Evolutionary conservation across 2,888 invertebrate genomes (phyloP).

Genomic region (Acheta domesticus): DNA sequence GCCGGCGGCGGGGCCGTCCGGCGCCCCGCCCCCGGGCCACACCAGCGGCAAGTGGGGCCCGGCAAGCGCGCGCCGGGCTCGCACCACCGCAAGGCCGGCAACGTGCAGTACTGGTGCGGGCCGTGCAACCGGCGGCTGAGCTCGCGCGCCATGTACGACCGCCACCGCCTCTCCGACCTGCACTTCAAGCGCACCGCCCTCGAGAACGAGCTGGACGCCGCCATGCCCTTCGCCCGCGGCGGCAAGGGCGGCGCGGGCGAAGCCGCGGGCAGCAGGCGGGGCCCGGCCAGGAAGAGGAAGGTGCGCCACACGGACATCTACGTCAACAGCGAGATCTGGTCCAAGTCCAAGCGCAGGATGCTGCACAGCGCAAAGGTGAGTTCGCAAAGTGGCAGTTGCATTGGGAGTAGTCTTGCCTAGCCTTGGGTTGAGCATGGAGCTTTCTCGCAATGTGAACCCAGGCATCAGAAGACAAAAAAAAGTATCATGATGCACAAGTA

Average conservation of each 20-base stretch:
- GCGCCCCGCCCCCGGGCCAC: constrained; percentile 48
- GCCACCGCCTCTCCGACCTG: constrained; percentile 70
- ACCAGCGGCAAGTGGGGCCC: constrained; percentile 81
- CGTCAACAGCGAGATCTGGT: constrained; percentile 32
- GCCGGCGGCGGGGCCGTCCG: constrained; percentile 53
- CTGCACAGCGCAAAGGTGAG: constrained; percentile 19
- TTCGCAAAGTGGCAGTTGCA: background rate
- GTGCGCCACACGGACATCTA: constrained; percentile 39
- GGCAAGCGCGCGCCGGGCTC: constrained; percentile 45
- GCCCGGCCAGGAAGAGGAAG: constrained; percentile 38
- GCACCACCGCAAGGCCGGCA: constrained; percentile 36
- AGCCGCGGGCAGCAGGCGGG: constrained; percentile 30
- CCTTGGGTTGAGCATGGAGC: no score
- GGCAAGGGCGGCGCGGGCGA: no score
- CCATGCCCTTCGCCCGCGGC: background rate
- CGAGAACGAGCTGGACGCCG: constrained; percentile 55
- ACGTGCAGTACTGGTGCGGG: constrained; percentile 70
- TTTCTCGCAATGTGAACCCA: no score
- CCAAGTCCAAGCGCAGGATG: constrained; percentile 18
- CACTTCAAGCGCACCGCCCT: constrained; percentile 65
- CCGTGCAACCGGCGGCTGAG: constrained; percentile 74
- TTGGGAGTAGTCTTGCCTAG: no score
- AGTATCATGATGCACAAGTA: no score
- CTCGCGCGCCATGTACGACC: constrained; percentile 69
- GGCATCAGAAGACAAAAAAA: no score